Conservation (phyloP, 2,888 invertebrate genomes). For the Falcaria lacertinaria region DNA sequence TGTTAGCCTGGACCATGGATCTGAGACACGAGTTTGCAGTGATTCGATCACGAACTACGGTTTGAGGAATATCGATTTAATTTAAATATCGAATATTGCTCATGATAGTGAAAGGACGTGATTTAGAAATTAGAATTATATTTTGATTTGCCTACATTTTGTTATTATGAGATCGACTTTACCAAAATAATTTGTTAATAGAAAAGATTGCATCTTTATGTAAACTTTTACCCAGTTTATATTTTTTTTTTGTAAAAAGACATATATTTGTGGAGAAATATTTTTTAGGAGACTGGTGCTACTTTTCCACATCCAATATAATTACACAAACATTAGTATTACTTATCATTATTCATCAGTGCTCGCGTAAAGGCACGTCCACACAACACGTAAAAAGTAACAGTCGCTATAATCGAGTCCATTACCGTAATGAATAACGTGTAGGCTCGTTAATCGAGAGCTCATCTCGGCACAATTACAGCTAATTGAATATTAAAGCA, state of each 20-base stretch:
- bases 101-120: too few species aligned
- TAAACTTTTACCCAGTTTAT: too few species aligned
- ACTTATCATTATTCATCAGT: conserved; percentile 4
- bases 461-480: conserved; percentile 60
- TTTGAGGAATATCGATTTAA: background rate
- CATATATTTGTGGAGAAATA: too few species aligned
- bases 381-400: conserved; percentile 52
- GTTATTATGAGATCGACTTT: too few species aligned
- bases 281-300: too few species aligned
- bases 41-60: background rate
- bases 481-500: conserved; percentile 70
- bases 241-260: too few species aligned
- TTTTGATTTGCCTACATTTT: too few species aligned
- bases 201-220: too few species aligned
- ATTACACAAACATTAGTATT: too few species aligned
- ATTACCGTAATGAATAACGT: conserved; percentile 72
- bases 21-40: background rate
- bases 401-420: conserved; percentile 57
- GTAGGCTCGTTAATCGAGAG: conserved; percentile 53
- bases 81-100: conserved; percentile 18
- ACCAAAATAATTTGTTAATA: too few species aligned
- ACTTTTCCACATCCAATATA: too few species aligned
- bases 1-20: conserved; percentile 21
- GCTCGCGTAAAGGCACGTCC: conserved; percentile 23
- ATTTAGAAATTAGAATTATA: too few species aligned